These are phyloP conservation scores for Halcyon malimbica DNA, from an alignment of 2,113 vertebrate species.

Conservation along the genomic window DNA sequence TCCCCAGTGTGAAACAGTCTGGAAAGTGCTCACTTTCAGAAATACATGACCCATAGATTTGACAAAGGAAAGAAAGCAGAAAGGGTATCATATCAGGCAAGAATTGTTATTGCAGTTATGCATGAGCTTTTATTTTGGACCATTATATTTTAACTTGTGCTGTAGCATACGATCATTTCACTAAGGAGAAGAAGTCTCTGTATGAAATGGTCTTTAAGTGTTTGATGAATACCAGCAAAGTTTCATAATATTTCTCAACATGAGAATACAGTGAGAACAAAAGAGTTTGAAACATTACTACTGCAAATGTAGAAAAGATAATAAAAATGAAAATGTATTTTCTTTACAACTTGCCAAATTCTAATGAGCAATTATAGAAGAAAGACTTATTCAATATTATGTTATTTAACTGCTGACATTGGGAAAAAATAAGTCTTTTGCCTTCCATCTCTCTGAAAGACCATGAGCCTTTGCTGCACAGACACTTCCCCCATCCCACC, in stretches of 20 bases:
- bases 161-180: neutral
- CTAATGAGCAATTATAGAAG: neutral
- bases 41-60: neutral
- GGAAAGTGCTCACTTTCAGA: neutral
- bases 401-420: neutral
- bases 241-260: neutral
- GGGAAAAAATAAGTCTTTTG: neutral
- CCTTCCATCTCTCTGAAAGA: neutral
- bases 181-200: neutral
- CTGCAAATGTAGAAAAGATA: neutral
- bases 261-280: neutral
- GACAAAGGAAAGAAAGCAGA: neutral
- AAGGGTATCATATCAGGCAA: neutral
- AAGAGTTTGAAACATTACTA: neutral
- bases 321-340: neutral
- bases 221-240: neutral
- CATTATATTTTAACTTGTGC: neutral
- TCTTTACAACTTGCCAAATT: neutral
- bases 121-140: neutral
- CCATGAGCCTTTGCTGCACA: neutral
- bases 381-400: neutral
- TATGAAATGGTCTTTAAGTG: neutral
- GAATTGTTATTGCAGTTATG: neutral
- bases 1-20: neutral
- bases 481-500: neutral